A percentile compares a stretch with the other conserved stretches of the same genome.
These are phyloP conservation scores for Cephalopachus bancanus DNA, from an alignment of 2,797 vertebrate genomes.

Conservation along the genomic window DNA sequence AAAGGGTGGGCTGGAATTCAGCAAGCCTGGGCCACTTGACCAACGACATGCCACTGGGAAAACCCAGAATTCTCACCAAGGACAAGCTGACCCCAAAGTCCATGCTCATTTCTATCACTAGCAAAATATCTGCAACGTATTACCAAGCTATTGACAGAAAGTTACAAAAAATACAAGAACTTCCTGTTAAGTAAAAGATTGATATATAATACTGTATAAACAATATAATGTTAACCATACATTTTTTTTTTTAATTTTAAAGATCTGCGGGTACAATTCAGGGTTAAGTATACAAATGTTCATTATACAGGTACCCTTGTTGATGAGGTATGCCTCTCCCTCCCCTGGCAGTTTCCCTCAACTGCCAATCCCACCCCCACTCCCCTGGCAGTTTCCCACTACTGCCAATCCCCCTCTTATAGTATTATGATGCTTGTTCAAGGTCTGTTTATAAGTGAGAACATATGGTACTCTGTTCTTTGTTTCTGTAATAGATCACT, in stretches of 20 bases:
- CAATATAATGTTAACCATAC: not conserved
- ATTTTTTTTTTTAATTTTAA: not conserved
- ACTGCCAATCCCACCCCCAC: no score
- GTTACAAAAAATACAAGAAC: not conserved
- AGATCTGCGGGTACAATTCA: no score
- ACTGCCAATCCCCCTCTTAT: no score
- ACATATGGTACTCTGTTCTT: no score
- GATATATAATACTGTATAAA: not conserved
- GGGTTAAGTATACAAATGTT: no score
- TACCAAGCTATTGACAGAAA: not conserved
- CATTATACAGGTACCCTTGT: no score
- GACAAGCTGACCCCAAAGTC: not conserved
- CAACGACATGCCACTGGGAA: not conserved
- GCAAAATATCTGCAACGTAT: not conserved
- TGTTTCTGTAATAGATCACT: no score
- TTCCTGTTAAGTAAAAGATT: not conserved
- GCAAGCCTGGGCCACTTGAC: not conserved
- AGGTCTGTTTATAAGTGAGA: no score
- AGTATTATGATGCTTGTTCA: no score
- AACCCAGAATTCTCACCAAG: not conserved
- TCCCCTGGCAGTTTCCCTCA: no score
- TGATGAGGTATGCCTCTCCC: no score
- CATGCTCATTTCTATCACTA: not conserved
- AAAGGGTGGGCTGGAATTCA: not conserved
- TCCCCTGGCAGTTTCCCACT: no score